phyloP scores from a whole-genome alignment of 2,113 vertebrate genomes.

The Catharus fuscescens region DNA sequence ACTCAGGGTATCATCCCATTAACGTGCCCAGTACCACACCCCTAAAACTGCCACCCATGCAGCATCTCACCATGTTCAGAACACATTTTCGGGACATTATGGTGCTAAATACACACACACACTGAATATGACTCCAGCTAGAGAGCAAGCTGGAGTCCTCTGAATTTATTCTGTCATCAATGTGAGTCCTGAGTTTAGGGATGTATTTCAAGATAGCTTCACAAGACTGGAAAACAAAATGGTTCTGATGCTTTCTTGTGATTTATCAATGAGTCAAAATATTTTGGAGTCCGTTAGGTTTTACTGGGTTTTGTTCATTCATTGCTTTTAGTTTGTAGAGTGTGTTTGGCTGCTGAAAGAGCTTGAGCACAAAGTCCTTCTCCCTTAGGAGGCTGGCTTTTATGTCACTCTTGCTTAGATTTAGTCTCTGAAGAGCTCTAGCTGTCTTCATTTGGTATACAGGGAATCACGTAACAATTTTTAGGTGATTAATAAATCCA shows the following conservation, averaged over 20 bases:
- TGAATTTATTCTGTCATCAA: background rate
- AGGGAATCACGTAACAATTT: background rate
- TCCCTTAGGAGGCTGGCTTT: background rate
- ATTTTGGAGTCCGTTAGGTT: background rate
- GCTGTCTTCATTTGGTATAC: rapidly evolving
- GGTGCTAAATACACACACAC: background rate
- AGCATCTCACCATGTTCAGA: background rate
- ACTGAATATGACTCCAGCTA: background rate
- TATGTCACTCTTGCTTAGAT: background rate
- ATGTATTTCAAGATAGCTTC: background rate
- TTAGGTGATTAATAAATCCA: background rate
- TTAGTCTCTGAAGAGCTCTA: background rate
- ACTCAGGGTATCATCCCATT: background rate
- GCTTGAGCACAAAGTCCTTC: background rate
- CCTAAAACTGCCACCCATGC: background rate
- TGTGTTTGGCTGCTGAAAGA: background rate
- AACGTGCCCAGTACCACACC: background rate
- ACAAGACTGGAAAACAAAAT: background rate
- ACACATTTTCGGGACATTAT: background rate
- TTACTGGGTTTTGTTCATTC: background rate
- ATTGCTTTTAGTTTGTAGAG: background rate
- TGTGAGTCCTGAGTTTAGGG: background rate
- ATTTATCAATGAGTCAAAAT: background rate
- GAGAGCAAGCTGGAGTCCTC: background rate
- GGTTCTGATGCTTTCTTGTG: background rate